Conservation (phyloP, 2,888 invertebrate genomes). For the Antheraea yamamai region DNA sequence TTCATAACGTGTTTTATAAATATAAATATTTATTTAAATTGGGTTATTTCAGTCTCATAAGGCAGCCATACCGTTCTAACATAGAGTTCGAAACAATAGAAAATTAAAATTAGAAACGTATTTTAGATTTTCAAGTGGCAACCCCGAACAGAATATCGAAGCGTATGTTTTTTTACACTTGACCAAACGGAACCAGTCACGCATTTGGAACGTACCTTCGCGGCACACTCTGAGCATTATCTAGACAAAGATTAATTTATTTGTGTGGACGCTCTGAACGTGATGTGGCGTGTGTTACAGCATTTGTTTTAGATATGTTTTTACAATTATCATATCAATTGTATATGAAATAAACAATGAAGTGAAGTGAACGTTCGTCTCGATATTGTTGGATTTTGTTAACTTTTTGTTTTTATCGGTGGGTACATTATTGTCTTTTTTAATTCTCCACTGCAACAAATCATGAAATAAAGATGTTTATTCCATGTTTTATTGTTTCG, state of each 20-base stretch:
- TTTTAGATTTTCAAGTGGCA: neutral
- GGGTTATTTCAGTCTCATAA: neutral
- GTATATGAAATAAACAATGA: neutral
- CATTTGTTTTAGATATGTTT: neutral
- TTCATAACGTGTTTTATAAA: neutral
- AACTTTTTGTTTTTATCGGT: neutral
- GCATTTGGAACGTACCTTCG: neutral
- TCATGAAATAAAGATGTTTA: neutral
- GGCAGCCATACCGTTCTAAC: too few species aligned
- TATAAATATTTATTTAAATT: too few species aligned
- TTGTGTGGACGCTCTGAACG: constrained; percentile 4
- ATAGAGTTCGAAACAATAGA: too few species aligned
- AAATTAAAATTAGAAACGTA: neutral
- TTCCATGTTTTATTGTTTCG: neutral
- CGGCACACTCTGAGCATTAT: neutral
- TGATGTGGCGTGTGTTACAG: constrained; percentile 14
- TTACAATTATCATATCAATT: neutral
- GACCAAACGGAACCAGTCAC: constrained; percentile 15
- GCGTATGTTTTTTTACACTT: neutral
- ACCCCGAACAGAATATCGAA: neutral
- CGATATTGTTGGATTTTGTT: neutral
- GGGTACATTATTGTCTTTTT: neutral
- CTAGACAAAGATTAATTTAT: constrained; percentile 18
- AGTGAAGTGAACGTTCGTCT: neutral
- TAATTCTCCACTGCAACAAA: neutral